These are phyloP conservation scores for Ctena decussata DNA, from an alignment of 2,888 invertebrate species.

Conservation along the genomic window DNA sequence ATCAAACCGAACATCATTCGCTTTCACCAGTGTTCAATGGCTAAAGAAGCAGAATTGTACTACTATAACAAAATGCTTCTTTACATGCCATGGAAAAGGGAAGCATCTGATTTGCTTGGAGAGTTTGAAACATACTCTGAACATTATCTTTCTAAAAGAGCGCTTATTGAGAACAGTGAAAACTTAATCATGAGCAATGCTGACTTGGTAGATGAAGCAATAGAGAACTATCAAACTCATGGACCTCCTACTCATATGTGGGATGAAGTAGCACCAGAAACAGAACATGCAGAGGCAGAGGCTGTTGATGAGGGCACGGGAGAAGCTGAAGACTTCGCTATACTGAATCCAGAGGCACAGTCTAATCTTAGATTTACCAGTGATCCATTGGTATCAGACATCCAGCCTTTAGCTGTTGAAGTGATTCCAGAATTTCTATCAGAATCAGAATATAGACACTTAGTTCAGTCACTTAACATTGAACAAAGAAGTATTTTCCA, in stretches of 20 bases:
- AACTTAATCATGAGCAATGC: too few relatives aligned
- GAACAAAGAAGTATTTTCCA: too few relatives aligned
- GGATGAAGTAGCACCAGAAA: too few relatives aligned
- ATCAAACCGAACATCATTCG: slow-evolving; percentile 33
- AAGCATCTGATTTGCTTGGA: slow-evolving; percentile 31
- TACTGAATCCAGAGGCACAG: too few relatives aligned
- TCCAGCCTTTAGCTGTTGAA: not conserved
- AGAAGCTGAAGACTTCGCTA: too few relatives aligned
- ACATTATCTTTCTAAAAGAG: too few relatives aligned
- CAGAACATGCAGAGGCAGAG: too few relatives aligned
- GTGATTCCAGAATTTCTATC: slow-evolving; percentile 15
- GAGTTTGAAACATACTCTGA: slow-evolving; percentile 27
- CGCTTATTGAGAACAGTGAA: too few relatives aligned
- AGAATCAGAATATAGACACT: slow-evolving; percentile 13
- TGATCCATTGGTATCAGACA: not conserved
- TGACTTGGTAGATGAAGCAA: too few relatives aligned
- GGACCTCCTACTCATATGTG: slow-evolving; percentile 45
- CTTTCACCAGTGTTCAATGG: slow-evolving; percentile 45
- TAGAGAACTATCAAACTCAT: too few relatives aligned
- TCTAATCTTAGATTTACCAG: too few relatives aligned
- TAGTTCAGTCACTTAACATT: slow-evolving; percentile 10
- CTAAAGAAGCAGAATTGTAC: slow-evolving; percentile 19
- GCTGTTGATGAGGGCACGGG: slow-evolving; percentile 36
- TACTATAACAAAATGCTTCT: slow-evolving; percentile 39
- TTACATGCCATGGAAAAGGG: slow-evolving; percentile 41